Evolutionary conservation across 2,888 invertebrate species (phyloP), one percentile per base, ranked within the genome.

Genomic region (Hydropsyche betteni): DNA sequence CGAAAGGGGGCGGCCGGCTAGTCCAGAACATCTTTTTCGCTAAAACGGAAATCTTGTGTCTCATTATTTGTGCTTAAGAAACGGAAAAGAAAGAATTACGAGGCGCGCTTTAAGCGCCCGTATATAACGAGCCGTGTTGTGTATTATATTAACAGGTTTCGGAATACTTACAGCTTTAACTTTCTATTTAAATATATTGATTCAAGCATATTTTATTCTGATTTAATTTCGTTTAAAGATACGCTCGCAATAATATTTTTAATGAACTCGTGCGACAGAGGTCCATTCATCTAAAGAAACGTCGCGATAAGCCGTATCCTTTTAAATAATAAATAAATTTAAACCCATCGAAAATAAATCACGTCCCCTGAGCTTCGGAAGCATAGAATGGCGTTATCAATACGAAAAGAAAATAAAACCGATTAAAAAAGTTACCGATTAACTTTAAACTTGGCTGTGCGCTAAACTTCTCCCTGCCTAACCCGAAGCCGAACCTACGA

Each of bases 51-150:
- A 79, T 77, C 79, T 79, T 76, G 79, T 77, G 79, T 69, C 77
- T 79, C 79, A 79, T 79, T 79, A 79, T 77, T 79, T 76, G 79
- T 74, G 77, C 79, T 79, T 79, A 79, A 79, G 79, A 77, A 79
- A 79, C 79, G 76, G 77, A 77, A 77, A 77, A 76, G 79, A 79
- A 79, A 77, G 79, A 78, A 78, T 78, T 78, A 78, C 76, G 77
- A 71, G 71, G 70, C 53, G 74, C 73, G 38, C 34, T 50, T 55
- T 38, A 55, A 36, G 50, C 58, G 72, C 70, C 4, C 61, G 34
- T 12, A 34, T 64, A 36, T 64, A 33, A 55, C n/a, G 64, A 33
- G 36, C 24, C 44, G 44, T 44, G 10, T 44, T 44, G 10, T 44
- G 44, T 44, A 44, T 44, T 44, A 44, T 24, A 24, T 24, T 24